Evolutionary conservation across 1,140 invertebrate species (phyloP), one percentile per base, ranked within the genome.

Genomic region (Drosophila baimaii): DNA sequence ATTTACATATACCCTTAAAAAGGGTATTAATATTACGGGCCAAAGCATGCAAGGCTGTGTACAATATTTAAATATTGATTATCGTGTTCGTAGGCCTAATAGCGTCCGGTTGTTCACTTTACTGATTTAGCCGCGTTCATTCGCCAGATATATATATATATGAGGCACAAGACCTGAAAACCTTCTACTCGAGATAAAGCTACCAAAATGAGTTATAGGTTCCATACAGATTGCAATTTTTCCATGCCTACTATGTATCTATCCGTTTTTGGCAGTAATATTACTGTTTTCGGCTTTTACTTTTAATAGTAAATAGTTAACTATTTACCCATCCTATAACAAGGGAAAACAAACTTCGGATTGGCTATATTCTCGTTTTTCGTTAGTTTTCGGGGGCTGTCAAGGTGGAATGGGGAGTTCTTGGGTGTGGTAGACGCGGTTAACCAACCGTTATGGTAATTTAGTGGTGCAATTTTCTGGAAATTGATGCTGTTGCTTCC

Each of bases 401-500:
- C n/a, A 3, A 29, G 17, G 6, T 21, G 13, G 27, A 6, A 15
- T 56, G 57, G 21, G 49, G n/a, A 6, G 31, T 12, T 35, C 23
- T 31, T 65, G 25, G 49, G n/a, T 39, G 59, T 46, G 37, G 37
- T 25, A 19, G 17, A 15, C 17, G 21, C 49, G 29, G 39, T 37
- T 27, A 13, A 59, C 49, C 31, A 37, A 47, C 47, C 43, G 77
- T 80, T 88, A 88, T 88, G 84, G 83, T 88, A 88, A 88, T 88
- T 89, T 89, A 89, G 77, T 83, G 65, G 68, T 51, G 84, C 64
- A 88, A 89, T 88, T 89, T 89, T 80, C 79, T 39, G 72, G 61
- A 80, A 89, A 89, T 84, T 88, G 84, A 89, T 89, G 83, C 82
- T 79, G 57, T 65, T 66, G 56, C 75, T 72, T 57, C 19, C 54